phyloP scores from a whole-genome alignment of 2,797 vertebrate species.

The Sparidentex hasta region DNA sequence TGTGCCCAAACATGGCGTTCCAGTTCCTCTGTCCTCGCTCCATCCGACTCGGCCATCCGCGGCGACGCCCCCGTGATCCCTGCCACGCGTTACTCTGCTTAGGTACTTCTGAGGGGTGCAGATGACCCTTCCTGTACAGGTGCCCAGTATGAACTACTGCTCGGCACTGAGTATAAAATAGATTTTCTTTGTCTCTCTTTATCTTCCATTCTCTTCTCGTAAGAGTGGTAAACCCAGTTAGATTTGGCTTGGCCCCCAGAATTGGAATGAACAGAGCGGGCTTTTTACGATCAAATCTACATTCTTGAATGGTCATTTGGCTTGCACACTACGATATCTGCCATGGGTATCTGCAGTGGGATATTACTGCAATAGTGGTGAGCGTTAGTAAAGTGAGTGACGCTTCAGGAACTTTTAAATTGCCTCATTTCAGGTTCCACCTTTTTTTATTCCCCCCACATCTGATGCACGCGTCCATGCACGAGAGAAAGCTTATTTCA shows the following conservation, averaged over 20 bases:
- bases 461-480: constrained; percentile 33
- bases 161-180: constrained; percentile 57
- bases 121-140: constrained; percentile 39
- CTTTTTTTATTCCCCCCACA: not conserved
- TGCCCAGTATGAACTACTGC: constrained; percentile 61
- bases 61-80: constrained; percentile 28
- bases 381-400: constrained; percentile 51
- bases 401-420: constrained; percentile 32
- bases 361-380: constrained; percentile 36
- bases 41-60: constrained; percentile 42
- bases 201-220: constrained; percentile 35
- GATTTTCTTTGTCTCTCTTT: constrained; percentile 45
- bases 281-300: constrained; percentile 50
- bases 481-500: constrained; percentile 24
- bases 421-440: constrained; percentile 9
- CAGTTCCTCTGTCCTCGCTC: constrained; percentile 45
- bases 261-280: constrained; percentile 70
- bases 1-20: constrained; percentile 37
- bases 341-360: constrained; percentile 34
- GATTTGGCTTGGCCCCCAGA: constrained; percentile 70
- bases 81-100: constrained; percentile 25
- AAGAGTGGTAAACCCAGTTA: constrained; percentile 66
- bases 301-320: constrained; percentile 45
- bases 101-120: constrained; percentile 31
- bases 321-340: constrained; percentile 37